These are phyloP conservation scores for Oncorhynchus mykiss DNA, from an alignment of 2,113 vertebrate species.

Conservation along the genomic window DNA sequence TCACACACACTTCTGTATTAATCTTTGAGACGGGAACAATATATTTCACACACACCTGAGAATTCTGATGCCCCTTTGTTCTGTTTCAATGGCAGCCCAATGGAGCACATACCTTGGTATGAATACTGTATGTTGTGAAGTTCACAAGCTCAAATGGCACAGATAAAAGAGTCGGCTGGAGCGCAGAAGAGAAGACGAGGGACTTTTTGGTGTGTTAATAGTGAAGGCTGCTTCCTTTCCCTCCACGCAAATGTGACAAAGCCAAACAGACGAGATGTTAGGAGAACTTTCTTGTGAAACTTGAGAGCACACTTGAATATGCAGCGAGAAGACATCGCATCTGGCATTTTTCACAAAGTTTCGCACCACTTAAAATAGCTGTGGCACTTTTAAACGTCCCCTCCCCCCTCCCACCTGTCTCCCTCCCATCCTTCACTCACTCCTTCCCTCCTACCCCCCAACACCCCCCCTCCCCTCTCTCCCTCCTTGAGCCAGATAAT, in stretches of 20 bases:
- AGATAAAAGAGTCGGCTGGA: not conserved
- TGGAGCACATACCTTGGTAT: not conserved
- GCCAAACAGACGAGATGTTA: constrained; percentile 29
- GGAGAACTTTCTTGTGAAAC: constrained; percentile 28
- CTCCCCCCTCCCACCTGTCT: constrained; percentile 1
- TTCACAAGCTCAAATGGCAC: constrained; percentile 6
- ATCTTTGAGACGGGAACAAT: not conserved
- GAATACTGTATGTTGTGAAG: not conserved
- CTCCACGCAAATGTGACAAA: constrained; percentile 13
- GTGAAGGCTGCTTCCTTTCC: constrained; percentile 6
- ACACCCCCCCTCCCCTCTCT: not conserved
- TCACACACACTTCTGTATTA: constrained; percentile 13
- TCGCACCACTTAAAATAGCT: constrained; percentile 46
- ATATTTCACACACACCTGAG: not conserved
- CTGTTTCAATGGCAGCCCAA: not conserved
- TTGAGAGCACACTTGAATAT: constrained; percentile 12
- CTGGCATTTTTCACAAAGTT: constrained; percentile 45
- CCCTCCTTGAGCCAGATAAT: constrained; percentile 26
- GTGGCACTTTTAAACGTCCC: constrained; percentile 22
- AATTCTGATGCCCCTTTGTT: constrained; percentile 21
- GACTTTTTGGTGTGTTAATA: constrained; percentile 7
- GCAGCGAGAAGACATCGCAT: constrained; percentile 25
- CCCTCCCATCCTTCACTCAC: not conserved
- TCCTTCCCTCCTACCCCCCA: not conserved
- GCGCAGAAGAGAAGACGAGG: not conserved